Base-by-base conservation (phyloP, 2,888 invertebrate species). In the Rhagonycha fulva region DNA sequence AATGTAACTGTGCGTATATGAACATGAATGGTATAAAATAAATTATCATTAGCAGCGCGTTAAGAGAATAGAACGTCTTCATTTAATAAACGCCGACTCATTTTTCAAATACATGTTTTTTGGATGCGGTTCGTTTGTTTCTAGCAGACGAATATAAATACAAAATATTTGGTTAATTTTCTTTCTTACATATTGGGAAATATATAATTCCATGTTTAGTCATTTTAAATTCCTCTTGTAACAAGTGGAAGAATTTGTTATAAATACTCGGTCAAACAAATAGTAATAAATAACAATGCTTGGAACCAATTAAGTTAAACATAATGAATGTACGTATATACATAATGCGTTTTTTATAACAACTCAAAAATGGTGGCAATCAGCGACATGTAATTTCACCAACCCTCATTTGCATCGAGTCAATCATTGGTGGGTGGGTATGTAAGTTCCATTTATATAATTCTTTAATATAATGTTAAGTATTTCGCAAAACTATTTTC, bases 391-490 rank as follows among this genome's bases (percentile, higher is more conserved):
- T 81, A 82, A 84, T 82, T 81, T 82, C 81, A 79, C 81, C 47
- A 82, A 69, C 71, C 79, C 78, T 83, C 84, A 86, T 86, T 84
- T 84, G 83, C 86, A 86, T 86, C 86, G 87, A 87, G 85, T 86
- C 83, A 84, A 86, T 86, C 86, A 86, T 86, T 87, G 87, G 86
- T 86, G 19, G 19, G 62, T 86, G 14, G 19, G 19, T 62, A 62
- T 86, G 87, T 85, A 85, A 84, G 83, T 82, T 77, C 84, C 84
- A 87, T 87, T 87, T 87, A 84, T 87, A 87, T 87, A 87, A 87
- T 87, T 86, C 85, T 83, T 82, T 79, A 81, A 82, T 85, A 85
- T 86, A 86, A 85, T 86, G 86, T 83, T 82, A 81, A 81, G 82
- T 80, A 82, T 82, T 81, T 82, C 82, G 82, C 79, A 79, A 82